These are phyloP conservation scores for Melopsittacus undulatus DNA, from an alignment of 2,797 vertebrate genomes.

Conservation along the genomic window DNA sequence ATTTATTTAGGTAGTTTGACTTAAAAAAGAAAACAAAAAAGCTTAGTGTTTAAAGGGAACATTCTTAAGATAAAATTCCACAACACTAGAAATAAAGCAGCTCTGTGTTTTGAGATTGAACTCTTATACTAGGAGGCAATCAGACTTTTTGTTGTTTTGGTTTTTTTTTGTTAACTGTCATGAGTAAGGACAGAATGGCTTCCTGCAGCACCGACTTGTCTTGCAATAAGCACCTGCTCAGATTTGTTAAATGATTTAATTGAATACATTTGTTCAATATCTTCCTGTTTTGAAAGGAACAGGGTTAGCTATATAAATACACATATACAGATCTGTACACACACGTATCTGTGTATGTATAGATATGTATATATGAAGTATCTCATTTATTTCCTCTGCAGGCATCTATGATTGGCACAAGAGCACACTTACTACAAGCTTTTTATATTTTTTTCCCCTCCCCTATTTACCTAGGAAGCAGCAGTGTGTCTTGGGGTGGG, in stretches of 20 bases:
- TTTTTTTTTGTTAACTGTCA: not conserved
- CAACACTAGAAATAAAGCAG: not conserved
- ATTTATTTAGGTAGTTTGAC: not conserved
- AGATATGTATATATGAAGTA: not conserved
- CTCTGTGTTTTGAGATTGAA: not conserved
- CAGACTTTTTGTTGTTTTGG: not conserved
- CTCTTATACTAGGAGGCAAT: not conserved
- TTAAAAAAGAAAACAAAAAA: not conserved
- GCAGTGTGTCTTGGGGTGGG: accelerated
- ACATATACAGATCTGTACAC: not conserved
- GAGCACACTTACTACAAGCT: not conserved
- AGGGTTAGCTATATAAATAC: not conserved
- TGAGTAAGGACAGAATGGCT: not conserved
- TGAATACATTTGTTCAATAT: not conserved
- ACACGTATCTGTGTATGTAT: not conserved
- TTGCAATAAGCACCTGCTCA: not conserved
- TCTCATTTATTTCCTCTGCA: not conserved
- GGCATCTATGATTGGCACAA: not conserved
- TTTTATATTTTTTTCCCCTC: too few relatives aligned
- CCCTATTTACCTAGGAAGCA: too few relatives aligned
- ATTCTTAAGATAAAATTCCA: not conserved
- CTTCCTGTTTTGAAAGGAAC: not conserved
- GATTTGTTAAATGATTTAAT: not conserved
- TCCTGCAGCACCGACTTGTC: not conserved
- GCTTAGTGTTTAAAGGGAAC: not conserved